Evolutionary conservation across 2,797 vertebrate species (phyloP).

Genomic region (Melanotaenia nigrans): DNA sequence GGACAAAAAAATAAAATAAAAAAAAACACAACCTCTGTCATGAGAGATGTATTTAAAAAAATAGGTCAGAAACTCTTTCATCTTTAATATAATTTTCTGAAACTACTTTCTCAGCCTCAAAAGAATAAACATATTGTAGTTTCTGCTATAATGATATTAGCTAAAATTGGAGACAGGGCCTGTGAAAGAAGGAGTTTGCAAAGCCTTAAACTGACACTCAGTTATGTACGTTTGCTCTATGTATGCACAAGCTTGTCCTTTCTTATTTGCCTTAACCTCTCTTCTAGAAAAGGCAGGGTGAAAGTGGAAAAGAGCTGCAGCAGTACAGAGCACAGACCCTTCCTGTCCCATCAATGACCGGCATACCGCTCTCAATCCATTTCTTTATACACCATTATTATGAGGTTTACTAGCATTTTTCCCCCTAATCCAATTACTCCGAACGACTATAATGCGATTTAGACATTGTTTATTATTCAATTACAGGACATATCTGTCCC

Average conservation of each 20-base stretch:
- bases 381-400: conserved; percentile 82
- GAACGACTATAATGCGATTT: conserved; percentile 80
- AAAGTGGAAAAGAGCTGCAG: conserved; percentile 41
- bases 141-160: conserved; percentile 22
- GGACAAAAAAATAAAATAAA: conserved; percentile 1
- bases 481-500: conserved; percentile 75
- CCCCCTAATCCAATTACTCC: conserved; percentile 74
- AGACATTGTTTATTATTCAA: conserved; percentile 82
- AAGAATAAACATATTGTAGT: conserved; percentile 8
- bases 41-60: conserved; percentile 32
- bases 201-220: conserved; percentile 17
- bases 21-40: conserved; percentile 11
- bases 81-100: conserved; percentile 18
- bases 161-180: conserved; percentile 11
- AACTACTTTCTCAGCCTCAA: conserved; percentile 3
- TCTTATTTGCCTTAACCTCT: conserved; percentile 29
- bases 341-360: conserved; percentile 75
- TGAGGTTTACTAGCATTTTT: conserved; percentile 76
- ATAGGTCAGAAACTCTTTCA: conserved; percentile 26
- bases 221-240: conserved; percentile 36
- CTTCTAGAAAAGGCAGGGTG: conserved; percentile 32
- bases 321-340: conserved; percentile 56
- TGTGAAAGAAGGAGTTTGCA: conserved; percentile 2
- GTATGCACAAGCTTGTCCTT: conserved; percentile 28
- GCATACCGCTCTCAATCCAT: conserved; percentile 80